Evolutionary conservation across 2,888 invertebrate species (phyloP).

Genomic region (Lycocerus yunnanus): DNA sequence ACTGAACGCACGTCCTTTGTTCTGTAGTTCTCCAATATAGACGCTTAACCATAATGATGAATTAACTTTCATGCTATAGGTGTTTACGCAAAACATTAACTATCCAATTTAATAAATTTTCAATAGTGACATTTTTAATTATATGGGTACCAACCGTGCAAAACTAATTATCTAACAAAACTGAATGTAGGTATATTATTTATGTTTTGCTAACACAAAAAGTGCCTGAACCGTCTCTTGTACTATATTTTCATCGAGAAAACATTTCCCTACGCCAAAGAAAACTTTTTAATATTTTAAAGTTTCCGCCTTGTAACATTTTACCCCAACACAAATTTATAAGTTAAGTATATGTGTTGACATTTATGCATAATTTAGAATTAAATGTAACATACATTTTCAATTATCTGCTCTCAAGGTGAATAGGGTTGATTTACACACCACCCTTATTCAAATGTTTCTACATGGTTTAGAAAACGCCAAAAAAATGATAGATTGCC

Average conservation of each 20-base stretch:
- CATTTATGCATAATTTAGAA: conserved; percentile 1
- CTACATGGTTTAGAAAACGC: conserved; percentile 8
- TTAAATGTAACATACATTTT: conserved; percentile 14
- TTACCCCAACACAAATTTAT: background rate
- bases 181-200: too few species aligned
- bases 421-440: background rate
- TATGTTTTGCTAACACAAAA: background rate
- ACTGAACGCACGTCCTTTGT: background rate
- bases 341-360: background rate
- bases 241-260: background rate
- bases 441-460: background rate
- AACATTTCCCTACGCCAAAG: background rate
- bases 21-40: background rate
- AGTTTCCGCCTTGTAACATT: background rate
- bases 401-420: conserved; percentile 5
- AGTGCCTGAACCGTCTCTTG: background rate
- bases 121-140: background rate
- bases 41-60: background rate
- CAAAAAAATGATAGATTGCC: conserved; percentile 22
- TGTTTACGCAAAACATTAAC: background rate
- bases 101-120: background rate
- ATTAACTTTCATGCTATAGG: background rate
- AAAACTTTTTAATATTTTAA: background rate
- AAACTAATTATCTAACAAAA: too few species aligned
- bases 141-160: background rate